Evolutionary conservation across 1,140 invertebrate genomes (phyloP).

Genomic region (Glossosoma conforme): DNA sequence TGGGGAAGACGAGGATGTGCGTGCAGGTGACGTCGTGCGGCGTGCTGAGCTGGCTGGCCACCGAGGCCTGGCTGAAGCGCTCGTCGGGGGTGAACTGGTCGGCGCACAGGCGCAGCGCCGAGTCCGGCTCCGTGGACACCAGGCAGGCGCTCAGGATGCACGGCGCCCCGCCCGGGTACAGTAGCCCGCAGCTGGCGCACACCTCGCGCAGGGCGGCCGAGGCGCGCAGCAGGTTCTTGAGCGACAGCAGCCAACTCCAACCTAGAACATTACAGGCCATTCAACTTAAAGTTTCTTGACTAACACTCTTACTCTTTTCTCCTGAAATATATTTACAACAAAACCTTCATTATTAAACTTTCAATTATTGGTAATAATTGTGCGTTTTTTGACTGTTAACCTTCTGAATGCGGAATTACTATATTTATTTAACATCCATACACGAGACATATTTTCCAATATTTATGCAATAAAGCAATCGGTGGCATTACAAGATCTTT

Average conservation of each 20-base stretch:
- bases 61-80: conserved; percentile 78
- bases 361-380: too few species aligned
- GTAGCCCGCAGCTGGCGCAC: conserved; percentile 80
- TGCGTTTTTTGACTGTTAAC: too few species aligned
- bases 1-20: conserved; percentile 98
- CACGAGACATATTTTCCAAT: too few species aligned
- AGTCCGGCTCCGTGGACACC: conserved; percentile 94
- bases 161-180: conserved; percentile 75
- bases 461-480: too few species aligned
- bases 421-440: too few species aligned
- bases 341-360: too few species aligned
- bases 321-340: too few species aligned
- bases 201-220: conserved; percentile 86
- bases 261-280: too few species aligned
- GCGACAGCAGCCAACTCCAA: conserved; percentile 89
- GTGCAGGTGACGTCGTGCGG: conserved; percentile 94
- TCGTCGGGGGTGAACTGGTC: conserved; percentile 93
- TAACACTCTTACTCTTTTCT: too few species aligned
- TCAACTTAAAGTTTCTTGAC: too few species aligned
- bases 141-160: conserved; percentile 95
- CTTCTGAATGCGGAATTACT: too few species aligned
- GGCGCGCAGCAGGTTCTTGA: conserved; percentile 83
- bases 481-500: too few species aligned
- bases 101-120: conserved; percentile 87
- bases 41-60: conserved; percentile 80